These are phyloP conservation scores for Apostichopus parvimensis DNA, from an alignment of 35 echinoderm and acorn worm genomes.

Conservation along the genomic window DNA sequence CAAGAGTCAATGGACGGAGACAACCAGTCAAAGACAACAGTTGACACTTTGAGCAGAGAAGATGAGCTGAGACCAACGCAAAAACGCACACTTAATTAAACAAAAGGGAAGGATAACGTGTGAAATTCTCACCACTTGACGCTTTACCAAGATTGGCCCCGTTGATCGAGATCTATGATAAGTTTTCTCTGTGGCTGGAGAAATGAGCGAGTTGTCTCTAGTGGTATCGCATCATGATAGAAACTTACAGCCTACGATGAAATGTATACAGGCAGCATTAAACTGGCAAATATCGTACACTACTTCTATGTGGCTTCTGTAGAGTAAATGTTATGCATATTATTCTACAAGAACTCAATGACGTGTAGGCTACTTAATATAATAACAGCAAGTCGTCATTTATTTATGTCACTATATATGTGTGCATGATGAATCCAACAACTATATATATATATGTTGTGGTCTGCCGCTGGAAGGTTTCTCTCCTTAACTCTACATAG, in stretches of 20 bases:
- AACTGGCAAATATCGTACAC: too few relatives aligned
- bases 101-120: slow-evolving; percentile 25
- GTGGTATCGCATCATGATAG: slow-evolving; percentile 17
- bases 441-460: too few relatives aligned
- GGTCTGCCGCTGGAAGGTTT: too few relatives aligned
- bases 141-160: neutral
- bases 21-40: neutral
- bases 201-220: neutral
- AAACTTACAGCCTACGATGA: neutral
- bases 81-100: slow-evolving; percentile 27
- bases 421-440: too few relatives aligned
- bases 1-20: neutral
- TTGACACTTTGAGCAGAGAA: slow-evolving; percentile 17
- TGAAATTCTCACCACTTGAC: slow-evolving; percentile 38
- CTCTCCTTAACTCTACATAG: too few relatives aligned
- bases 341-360: too few relatives aligned
- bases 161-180: neutral
- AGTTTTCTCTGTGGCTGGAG: neutral
- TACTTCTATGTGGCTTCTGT: too few relatives aligned
- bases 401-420: too few relatives aligned
- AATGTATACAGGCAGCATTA: neutral
- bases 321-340: too few relatives aligned
- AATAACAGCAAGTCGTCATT: too few relatives aligned
- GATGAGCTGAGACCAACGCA: slow-evolving; percentile 9
- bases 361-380: too few relatives aligned